Percentiles rank a stretch among this genome's conserved stretches.
Evolutionary conservation across 2,797 vertebrate species (phyloP).

Genomic region (Austrolebias charrua): DNA sequence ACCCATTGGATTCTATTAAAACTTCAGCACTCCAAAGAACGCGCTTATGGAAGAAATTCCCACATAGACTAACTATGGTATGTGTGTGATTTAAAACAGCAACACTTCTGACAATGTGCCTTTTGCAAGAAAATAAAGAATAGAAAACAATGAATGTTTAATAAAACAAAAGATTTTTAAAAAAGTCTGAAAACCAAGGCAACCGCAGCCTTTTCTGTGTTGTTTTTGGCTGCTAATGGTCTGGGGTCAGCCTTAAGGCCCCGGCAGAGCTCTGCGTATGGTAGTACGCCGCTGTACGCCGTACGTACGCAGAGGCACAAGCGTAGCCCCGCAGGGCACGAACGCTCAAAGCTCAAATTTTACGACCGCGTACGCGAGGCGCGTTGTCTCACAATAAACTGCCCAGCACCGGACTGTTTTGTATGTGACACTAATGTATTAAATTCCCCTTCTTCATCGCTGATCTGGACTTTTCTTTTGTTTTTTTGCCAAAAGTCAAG

Average conservation of each 20-base stretch:
- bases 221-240: constrained; percentile 25
- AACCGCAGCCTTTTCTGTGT: constrained; percentile 11
- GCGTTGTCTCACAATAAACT: no score
- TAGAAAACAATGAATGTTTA: constrained; percentile 20
- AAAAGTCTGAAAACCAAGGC: constrained; percentile 10
- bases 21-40: constrained; percentile 60
- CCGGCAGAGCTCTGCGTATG: no score
- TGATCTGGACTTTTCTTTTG: no score
- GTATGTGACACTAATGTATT: no score
- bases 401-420: no score
- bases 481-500: no score
- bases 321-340: no score
- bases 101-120: constrained; percentile 25
- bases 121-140: constrained; percentile 14
- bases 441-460: no score
- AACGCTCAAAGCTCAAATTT: no score
- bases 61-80: constrained; percentile 20
- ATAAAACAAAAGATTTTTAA: constrained; percentile 6
- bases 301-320: no score
- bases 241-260: constrained; percentile 38
- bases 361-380: no score
- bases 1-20: constrained; percentile 73
- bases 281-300: no score
- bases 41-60: constrained; percentile 65
- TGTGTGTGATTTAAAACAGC: constrained; percentile 20